These are phyloP conservation scores for Sericinus montela DNA, from an alignment of 2,888 invertebrate genomes.

Conservation along the genomic window DNA sequence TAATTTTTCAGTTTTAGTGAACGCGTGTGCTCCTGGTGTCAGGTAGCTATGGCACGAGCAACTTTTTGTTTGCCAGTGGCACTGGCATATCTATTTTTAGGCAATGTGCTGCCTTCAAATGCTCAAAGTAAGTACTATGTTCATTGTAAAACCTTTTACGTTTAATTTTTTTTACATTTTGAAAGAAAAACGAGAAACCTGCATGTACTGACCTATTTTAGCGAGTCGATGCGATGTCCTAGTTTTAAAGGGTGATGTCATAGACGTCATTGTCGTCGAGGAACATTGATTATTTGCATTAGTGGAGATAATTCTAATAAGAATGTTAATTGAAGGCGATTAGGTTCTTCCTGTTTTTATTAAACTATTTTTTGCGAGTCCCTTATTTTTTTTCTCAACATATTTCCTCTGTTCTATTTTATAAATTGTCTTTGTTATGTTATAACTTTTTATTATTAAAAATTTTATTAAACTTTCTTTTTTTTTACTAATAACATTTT, in stretches of 20 bases:
- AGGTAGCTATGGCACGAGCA: conserved; percentile 28
- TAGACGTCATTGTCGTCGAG: conserved; percentile 21
- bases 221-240: conserved; percentile 8
- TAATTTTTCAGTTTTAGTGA: conserved; percentile 5
- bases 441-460: no score
- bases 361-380: neutral
- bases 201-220: conserved; percentile 9
- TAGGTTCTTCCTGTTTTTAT: neutral
- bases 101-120: conserved; percentile 44
- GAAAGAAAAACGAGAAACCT: neutral
- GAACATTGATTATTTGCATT: conserved; percentile 4
- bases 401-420: no score
- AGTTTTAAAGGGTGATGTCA: conserved; percentile 19
- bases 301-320: neutral
- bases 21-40: neutral
- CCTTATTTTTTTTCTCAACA: conserved; percentile 2
- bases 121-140: conserved; percentile 51
- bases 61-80: conserved; percentile 34
- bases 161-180: neutral
- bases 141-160: neutral
- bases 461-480: no score
- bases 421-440: no score
- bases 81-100: conserved; percentile 51
- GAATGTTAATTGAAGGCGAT: neutral
- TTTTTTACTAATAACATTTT: no score